Conservation (phyloP, 2,113 vertebrate genomes). For the Heloderma charlesbogerti region DNA sequence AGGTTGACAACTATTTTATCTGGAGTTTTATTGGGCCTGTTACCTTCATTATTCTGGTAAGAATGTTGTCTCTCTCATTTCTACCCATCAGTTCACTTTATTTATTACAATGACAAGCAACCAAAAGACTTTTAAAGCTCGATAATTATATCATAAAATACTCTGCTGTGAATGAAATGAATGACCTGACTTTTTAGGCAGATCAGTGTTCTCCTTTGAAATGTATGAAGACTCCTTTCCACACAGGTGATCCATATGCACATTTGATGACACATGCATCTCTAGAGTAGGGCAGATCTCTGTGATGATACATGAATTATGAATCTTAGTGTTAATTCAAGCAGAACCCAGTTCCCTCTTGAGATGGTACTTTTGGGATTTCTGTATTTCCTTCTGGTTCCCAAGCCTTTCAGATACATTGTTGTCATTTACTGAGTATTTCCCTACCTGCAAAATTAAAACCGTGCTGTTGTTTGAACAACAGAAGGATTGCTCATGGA, state of each 20-base stretch:
- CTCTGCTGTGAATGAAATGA: constrained; percentile 12
- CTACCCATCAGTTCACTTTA: not conserved
- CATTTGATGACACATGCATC: not conserved
- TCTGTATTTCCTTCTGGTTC: not conserved
- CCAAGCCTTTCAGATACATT: not conserved
- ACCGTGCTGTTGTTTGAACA: not conserved
- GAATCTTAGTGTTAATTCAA: not conserved
- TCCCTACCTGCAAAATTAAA: not conserved
- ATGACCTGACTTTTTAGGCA: constrained; percentile 3
- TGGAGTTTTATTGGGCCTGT: constrained; percentile 99
- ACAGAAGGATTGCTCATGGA: not conserved
- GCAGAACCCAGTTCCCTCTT: not conserved
- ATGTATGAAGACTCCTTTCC: not conserved
- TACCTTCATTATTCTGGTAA: constrained; percentile 98
- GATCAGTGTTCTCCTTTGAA: not conserved
- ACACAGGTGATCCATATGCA: not conserved
- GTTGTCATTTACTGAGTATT: not conserved
- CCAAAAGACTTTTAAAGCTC: not conserved
- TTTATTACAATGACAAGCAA: not conserved
- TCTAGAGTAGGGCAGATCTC: not conserved
- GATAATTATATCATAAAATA: not conserved
- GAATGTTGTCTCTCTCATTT: constrained; percentile 56
- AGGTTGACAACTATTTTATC: constrained; percentile 99
- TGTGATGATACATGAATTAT: not conserved
- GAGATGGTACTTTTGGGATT: not conserved